Evolutionary conservation across 2,113 vertebrate species (phyloP).

Genomic region (Lethenteron camtschaticum): DNA sequence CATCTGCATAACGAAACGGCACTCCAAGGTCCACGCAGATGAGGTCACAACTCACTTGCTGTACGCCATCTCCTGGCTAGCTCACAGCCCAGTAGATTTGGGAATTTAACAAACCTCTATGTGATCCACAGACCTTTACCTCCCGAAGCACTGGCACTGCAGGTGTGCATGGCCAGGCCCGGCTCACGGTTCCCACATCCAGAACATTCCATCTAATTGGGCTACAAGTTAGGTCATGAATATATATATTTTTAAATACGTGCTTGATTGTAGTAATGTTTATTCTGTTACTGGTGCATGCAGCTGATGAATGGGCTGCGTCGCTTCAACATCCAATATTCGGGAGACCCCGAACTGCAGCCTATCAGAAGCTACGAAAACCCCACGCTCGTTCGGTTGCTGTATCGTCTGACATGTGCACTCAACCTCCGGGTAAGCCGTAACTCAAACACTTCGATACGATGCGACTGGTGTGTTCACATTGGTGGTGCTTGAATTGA

Average conservation of each 20-base stretch:
- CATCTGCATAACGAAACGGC: too few relatives aligned
- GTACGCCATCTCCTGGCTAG: too few relatives aligned
- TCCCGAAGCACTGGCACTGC: not conserved
- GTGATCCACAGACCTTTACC: not conserved
- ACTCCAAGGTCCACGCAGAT: too few relatives aligned
- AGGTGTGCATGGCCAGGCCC: not conserved
- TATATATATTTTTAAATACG: too few relatives aligned
- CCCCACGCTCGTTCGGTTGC: conserved; percentile 40
- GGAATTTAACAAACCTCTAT: too few relatives aligned
- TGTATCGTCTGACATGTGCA: conserved; percentile 34
- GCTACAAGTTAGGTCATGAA: not conserved
- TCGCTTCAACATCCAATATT: conserved; percentile 54
- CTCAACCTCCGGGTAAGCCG: conserved; percentile 42
- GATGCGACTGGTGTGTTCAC: too few relatives aligned
- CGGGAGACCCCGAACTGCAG: conserved; percentile 69
- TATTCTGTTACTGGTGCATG: not conserved
- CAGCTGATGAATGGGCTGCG: conserved; percentile 68
- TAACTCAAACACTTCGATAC: too few relatives aligned
- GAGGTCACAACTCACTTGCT: too few relatives aligned
- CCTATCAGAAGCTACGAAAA: conserved; percentile 77
- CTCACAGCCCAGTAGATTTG: too few relatives aligned
- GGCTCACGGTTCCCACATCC: not conserved
- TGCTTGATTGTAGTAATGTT: not conserved
- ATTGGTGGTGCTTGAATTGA: too few relatives aligned
- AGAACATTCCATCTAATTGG: not conserved